These are phyloP conservation scores for Bellardia bayeri DNA, from an alignment of 2,888 invertebrate genomes.

Conservation along the genomic window DNA sequence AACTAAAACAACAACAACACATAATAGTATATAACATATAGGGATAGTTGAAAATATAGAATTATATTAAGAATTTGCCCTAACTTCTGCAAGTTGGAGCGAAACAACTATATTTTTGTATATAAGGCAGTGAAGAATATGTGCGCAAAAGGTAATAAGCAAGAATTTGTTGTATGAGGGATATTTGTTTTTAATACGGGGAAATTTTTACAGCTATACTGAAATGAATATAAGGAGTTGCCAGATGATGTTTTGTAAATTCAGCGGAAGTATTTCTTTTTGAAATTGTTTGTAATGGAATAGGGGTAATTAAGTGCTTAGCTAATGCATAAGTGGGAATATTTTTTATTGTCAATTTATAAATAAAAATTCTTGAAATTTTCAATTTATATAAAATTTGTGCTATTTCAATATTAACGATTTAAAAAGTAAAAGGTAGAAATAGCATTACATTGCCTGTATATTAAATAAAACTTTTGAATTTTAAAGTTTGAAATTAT, in stretches of 20 bases:
- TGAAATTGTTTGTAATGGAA: background rate
- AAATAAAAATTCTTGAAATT: too few relatives aligned
- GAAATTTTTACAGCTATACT: conserved; percentile 41
- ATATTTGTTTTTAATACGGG: conserved; percentile 54
- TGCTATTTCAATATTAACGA: too few relatives aligned
- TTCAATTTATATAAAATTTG: too few relatives aligned
- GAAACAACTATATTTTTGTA: conserved; percentile 21
- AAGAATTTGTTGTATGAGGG: conserved; percentile 36
- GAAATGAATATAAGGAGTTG: background rate
- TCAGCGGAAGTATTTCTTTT: background rate
- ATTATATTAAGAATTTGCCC: conserved; percentile 12
- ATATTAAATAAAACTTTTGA: too few relatives aligned
- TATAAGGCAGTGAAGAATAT: background rate
- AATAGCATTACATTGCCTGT: too few relatives aligned
- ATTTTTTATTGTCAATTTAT: too few relatives aligned
- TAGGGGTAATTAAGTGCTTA: background rate
- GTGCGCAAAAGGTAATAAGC: conserved; percentile 29
- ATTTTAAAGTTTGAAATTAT: too few relatives aligned
- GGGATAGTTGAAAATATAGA: conserved; percentile 25
- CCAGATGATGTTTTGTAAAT: background rate
- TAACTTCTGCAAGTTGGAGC: conserved; percentile 10
- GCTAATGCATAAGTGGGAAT: too few relatives aligned
- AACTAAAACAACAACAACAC: conserved; percentile 38
- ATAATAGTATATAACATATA: conserved; percentile 17
- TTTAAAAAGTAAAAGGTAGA: too few relatives aligned